These are phyloP conservation scores for Phalanger gymnotis DNA, from an alignment of 2,797 vertebrate genomes.

Conservation along the genomic window DNA sequence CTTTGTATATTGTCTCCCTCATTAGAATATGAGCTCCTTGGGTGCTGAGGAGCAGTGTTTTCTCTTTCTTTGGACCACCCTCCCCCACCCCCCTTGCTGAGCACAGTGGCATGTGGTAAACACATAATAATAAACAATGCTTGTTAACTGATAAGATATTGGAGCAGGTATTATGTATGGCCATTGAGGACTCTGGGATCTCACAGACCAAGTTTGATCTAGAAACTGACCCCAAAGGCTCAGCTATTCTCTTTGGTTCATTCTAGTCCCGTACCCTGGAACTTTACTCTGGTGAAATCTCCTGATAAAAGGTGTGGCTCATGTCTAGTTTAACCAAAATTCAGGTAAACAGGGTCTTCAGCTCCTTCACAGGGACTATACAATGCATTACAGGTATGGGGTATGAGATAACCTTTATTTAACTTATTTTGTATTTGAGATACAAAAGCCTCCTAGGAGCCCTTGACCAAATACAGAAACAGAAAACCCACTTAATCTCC, in stretches of 20 bases:
- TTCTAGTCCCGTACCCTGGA: neutral
- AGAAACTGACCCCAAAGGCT: neutral
- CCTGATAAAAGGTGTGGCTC: neutral
- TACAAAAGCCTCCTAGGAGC: neutral
- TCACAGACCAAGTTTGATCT: neutral
- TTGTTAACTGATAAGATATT: neutral
- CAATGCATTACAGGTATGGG: neutral
- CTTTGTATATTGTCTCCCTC: neutral
- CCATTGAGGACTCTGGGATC: neutral
- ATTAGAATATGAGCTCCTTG: neutral
- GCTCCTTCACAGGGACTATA: neutral
- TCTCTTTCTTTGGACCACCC: neutral
- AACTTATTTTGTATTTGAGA: neutral
- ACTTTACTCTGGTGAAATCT: neutral
- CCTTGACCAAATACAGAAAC: neutral
- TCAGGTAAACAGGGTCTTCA: neutral
- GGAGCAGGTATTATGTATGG: neutral
- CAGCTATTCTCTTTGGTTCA: neutral
- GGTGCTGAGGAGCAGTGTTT: neutral
- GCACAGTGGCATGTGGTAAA: neutral
- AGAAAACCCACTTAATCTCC: neutral
- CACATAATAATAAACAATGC: neutral
- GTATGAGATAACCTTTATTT: neutral
- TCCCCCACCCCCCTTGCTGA: neutral
- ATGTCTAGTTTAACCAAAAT: neutral